A percentile compares a stretch with the other conserved stretches of the same genome.
Evolutionary conservation across 1,140 invertebrate species (phyloP).

Genomic region (Ceratina calcarata): DNA sequence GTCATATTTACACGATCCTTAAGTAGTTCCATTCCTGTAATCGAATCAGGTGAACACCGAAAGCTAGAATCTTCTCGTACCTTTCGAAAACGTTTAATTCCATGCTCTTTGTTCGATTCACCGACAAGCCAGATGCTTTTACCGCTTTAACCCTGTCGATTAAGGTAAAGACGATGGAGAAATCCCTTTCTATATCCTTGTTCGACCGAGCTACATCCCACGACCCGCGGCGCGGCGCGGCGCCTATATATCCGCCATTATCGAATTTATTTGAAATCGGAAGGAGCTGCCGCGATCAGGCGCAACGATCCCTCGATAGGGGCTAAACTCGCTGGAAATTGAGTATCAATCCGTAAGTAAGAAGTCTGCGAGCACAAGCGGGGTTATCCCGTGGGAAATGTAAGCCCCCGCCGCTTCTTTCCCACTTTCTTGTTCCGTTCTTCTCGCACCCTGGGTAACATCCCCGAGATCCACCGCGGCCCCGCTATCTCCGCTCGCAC

Average conservation of each 20-base stretch:
- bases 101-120: background rate
- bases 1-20: too few species aligned
- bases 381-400: slow-evolving; percentile 73
- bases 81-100: too few species aligned
- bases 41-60: too few species aligned
- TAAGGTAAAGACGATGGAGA: slow-evolving; percentile 62
- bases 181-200: slow-evolving; percentile 42
- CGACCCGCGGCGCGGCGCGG: background rate
- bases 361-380: slow-evolving; percentile 58
- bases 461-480: background rate
- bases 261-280: slow-evolving; percentile 73
- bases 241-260: slow-evolving; percentile 61
- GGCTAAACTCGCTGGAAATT: slow-evolving; percentile 74
- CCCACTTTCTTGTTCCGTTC: slow-evolving; percentile 26
- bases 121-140: slow-evolving; percentile 13
- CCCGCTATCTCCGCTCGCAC: slow-evolving; percentile 26
- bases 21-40: too few species aligned
- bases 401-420: slow-evolving; percentile 58
- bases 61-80: too few species aligned
- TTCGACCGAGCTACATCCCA: background rate
- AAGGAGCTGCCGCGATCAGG: slow-evolving; percentile 60
- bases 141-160: slow-evolving; percentile 49
- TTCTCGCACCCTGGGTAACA: slow-evolving; percentile 1
- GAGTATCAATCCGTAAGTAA: slow-evolving; percentile 76
- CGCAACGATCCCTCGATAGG: slow-evolving; percentile 68